Conservation (phyloP, 2,797 vertebrate species). For the Tokudaia muenninki region DNA sequence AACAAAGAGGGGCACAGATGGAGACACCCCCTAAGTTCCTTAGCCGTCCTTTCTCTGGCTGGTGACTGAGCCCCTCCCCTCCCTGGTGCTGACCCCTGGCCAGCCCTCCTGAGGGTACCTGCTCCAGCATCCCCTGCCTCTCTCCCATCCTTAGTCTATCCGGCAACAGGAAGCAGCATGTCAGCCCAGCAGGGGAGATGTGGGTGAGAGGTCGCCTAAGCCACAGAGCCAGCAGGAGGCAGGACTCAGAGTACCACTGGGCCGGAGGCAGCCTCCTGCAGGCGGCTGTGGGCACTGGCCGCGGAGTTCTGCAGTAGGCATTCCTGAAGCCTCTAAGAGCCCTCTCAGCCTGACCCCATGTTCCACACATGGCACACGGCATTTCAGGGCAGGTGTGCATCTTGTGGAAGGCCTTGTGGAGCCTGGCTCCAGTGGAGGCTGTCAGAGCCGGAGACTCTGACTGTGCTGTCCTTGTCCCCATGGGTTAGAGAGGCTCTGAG, state of each 20-base stretch:
- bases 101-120: not conserved
- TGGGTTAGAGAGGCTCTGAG: not conserved
- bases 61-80: not conserved
- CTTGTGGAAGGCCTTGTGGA: not conserved
- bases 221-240: constrained; percentile 71
- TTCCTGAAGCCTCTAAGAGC: not conserved
- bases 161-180: constrained; percentile 83
- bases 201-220: constrained; percentile 85
- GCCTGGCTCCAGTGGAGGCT: not conserved
- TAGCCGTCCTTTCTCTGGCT: not conserved
- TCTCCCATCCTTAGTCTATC: constrained; percentile 76
- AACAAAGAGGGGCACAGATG: not conserved
- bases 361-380: not conserved
- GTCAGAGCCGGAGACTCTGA: not conserved
- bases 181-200: constrained; percentile 83
- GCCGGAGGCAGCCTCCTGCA: not conserved
- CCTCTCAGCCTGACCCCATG: not conserved
- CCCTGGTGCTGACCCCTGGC: not conserved
- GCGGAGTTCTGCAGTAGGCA: rapidly evolving
- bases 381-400: not conserved
- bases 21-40: not conserved
- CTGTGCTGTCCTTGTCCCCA: not conserved
- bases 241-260: constrained; percentile 64
- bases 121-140: constrained; percentile 63
- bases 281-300: not conserved